Percentiles rank a stretch among this genome's conserved stretches.
These are phyloP conservation scores for Hymenopus coronatus DNA, from an alignment of 2,888 invertebrate species.

Conservation along the genomic window DNA sequence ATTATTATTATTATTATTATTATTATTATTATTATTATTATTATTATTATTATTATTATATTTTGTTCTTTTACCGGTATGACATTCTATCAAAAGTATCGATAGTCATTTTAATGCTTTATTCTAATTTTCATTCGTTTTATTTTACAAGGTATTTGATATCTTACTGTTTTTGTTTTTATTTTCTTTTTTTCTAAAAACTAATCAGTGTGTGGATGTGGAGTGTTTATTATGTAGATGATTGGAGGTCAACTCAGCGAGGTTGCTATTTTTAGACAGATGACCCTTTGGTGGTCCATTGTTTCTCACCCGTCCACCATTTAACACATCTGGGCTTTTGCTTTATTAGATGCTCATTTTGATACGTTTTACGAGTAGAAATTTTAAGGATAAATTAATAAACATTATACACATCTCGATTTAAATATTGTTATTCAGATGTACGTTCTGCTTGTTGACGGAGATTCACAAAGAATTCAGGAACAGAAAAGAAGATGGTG, in stretches of 20 bases:
- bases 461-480: background rate
- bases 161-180: background rate
- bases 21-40: too few relatives aligned
- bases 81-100: too few relatives aligned
- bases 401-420: too few relatives aligned
- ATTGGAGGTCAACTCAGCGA: background rate
- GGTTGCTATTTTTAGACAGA: background rate
- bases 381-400: too few relatives aligned
- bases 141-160: background rate
- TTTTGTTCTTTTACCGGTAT: too few relatives aligned
- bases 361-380: too few relatives aligned
- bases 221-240: background rate
- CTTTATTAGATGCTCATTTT: too few relatives aligned
- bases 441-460: background rate
- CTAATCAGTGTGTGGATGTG: background rate
- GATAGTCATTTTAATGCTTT: background rate
- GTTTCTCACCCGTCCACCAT: background rate
- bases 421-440: too few relatives aligned
- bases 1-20: too few relatives aligned
- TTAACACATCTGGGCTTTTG: background rate
- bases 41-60: too few relatives aligned
- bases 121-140: background rate
- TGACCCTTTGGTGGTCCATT: background rate
- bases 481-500: background rate
- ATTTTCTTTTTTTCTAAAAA: background rate